These are phyloP conservation scores for Liodrosophila aerea DNA, from an alignment of 2,888 invertebrate genomes.

Conservation along the genomic window DNA sequence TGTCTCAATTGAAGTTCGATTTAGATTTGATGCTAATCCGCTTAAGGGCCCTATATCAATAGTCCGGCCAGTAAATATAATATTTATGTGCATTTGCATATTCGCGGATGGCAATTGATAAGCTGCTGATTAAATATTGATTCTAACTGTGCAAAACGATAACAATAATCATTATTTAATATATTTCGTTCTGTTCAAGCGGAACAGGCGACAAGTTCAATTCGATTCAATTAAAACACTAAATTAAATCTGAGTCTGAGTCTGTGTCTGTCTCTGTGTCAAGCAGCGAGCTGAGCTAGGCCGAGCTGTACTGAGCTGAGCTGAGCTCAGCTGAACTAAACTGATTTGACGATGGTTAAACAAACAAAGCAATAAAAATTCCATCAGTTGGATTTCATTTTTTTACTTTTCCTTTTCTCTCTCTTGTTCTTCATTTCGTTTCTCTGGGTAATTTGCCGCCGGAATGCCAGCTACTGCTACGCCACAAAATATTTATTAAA, in stretches of 20 bases:
- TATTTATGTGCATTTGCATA: neutral
- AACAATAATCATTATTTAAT: too few species aligned
- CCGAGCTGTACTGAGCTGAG: too few species aligned
- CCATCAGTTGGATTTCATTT: slow-evolving; percentile 23
- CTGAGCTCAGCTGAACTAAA: slow-evolving; percentile 15
- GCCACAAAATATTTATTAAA: slow-evolving; percentile 65
- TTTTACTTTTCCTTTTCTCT: neutral
- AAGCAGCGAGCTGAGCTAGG: neutral
- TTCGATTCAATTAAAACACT: slow-evolving; percentile 20
- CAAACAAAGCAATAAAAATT: slow-evolving; percentile 38
- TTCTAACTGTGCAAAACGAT: too few species aligned
- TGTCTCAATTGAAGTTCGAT: slow-evolving; percentile 4
- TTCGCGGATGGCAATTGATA: too few species aligned
- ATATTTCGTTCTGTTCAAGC: too few species aligned
- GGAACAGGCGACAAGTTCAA: neutral
- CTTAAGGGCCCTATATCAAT: neutral
- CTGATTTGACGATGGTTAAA: slow-evolving; percentile 16
- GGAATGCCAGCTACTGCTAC: neutral
- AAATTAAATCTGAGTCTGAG: slow-evolving; percentile 16
- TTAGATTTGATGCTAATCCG: neutral
- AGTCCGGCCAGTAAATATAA: neutral
- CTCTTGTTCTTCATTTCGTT: neutral
- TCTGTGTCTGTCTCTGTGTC: neutral
- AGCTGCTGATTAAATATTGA: too few species aligned
- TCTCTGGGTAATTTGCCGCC: neutral